Evolutionary conservation across 2,888 invertebrate genomes (phyloP), one percentile per base, ranked within the genome.

Genomic region (Aleiodes testaceus): DNA sequence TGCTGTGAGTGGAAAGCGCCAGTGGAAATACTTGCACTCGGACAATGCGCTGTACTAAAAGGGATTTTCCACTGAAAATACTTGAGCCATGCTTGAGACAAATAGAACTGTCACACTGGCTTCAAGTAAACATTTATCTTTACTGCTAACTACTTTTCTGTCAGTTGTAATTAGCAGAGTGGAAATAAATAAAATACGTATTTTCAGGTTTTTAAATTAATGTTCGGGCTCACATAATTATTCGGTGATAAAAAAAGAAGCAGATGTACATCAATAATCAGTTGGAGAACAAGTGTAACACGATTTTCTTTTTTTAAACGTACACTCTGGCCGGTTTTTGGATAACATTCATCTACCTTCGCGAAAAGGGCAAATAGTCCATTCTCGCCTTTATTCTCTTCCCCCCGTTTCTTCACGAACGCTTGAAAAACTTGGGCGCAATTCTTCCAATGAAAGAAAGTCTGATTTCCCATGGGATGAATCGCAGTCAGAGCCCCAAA

Each of bases 381-480:
- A 20, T 63, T 50, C 63, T 44, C 59, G 36, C 16, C 42, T 30
- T 47, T 36, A n/a, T 20, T 18, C 50, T 42, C 50, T 3, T 36
- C 20, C 52, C 66, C 52, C 59, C 26, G 26, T 18, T 26, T 45
- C 59, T 66, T 73, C 36, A 61, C 69, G 22, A 55, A 61, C 70
- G 26, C 72, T 44, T 61, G 44, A 66, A 73, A 78, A 77, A 74
- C 72, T 74, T 67, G 52, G 36, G 59, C 77, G 75, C 77, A 75
- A 77, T 79, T 78, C 70, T 73, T 74, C 72, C 74, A 76, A 79
- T 76, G 75, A 81, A 80, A 80, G 77, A 78, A 81, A 76, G 61
- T 65, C 76, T 81, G 84, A 84, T 85, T 85, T 85, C 84, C 84
- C 84, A 76, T 66, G 81, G 81, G 84, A 79, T 80, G 79, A 82